phyloP scores from a whole-genome alignment of 2,888 invertebrate species.

The Unio delphinus region DNA sequence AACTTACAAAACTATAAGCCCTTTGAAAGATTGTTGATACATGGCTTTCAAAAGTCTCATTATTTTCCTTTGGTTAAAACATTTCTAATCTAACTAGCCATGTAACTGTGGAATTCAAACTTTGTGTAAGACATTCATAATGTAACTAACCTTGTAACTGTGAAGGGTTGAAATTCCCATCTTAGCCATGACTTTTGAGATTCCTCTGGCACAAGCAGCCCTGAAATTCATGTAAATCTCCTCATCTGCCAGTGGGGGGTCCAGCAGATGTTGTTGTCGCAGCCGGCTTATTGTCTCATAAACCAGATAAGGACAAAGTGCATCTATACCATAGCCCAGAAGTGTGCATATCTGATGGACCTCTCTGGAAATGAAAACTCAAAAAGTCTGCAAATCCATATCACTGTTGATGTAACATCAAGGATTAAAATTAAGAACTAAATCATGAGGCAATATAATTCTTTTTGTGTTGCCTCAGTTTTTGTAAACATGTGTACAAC shows the following conservation, averaged over 20 bases:
- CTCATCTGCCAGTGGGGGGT: slow-evolving; percentile 82
- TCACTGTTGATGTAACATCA: neutral
- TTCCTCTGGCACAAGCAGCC: slow-evolving; percentile 91
- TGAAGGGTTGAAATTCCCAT: slow-evolving; percentile 99
- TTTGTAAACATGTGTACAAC: too few relatives aligned
- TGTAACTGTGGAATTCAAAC: too few relatives aligned
- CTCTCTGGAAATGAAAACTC: slow-evolving; percentile 70
- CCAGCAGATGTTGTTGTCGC: slow-evolving; percentile 88
- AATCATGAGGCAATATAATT: too few relatives aligned
- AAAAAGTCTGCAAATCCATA: neutral
- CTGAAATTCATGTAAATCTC: slow-evolving; percentile 86
- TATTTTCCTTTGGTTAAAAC: too few relatives aligned
- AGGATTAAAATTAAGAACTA: too few relatives aligned
- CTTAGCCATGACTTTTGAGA: slow-evolving; percentile 96
- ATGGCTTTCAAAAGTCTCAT: too few relatives aligned
- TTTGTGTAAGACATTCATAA: neutral
- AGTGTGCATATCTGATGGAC: slow-evolving; percentile 97
- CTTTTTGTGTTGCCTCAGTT: too few relatives aligned
- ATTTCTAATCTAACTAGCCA: too few relatives aligned
- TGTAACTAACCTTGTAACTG: slow-evolving; percentile 84
- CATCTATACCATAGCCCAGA: slow-evolving; percentile 97
- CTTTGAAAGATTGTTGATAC: too few relatives aligned
- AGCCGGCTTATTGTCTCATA: slow-evolving; percentile 92
- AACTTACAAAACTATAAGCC: too few relatives aligned
- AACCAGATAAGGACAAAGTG: slow-evolving; percentile 96